These are phyloP conservation scores for Sus cebifrons DNA, from an alignment of 2,797 vertebrate genomes.

Conservation along the genomic window DNA sequence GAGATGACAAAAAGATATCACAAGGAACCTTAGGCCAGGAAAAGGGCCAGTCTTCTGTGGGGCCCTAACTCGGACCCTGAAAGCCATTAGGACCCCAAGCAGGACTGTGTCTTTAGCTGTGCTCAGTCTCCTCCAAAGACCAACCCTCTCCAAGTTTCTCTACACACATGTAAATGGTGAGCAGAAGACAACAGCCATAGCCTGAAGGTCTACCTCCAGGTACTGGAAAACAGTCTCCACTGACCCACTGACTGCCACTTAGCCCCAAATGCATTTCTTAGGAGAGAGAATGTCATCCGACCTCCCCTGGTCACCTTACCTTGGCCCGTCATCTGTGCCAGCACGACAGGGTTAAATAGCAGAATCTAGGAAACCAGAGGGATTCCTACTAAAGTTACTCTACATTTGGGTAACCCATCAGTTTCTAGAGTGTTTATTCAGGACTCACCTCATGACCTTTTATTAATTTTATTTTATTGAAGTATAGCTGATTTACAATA, in stretches of 20 bases:
- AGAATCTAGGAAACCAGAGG: background rate
- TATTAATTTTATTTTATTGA: background rate
- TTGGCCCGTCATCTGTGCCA: background rate
- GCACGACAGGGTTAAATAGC: background rate
- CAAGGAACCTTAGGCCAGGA: background rate
- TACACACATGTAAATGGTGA: background rate
- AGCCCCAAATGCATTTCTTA: background rate
- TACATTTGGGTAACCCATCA: background rate
- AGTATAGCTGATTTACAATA: background rate
- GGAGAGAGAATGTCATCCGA: background rate
- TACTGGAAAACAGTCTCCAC: background rate
- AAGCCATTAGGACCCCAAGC: background rate
- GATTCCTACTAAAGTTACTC: background rate
- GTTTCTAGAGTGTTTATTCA: background rate
- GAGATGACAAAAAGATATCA: accelerated
- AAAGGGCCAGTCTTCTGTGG: background rate
- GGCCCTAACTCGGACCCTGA: background rate
- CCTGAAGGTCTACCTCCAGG: background rate
- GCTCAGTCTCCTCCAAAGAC: background rate
- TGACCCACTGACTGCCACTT: background rate
- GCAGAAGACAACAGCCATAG: background rate
- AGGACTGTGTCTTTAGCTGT: background rate
- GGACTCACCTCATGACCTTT: background rate
- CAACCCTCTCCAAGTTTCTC: background rate
- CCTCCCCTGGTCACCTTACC: too few species aligned